phyloP scores from a whole-genome alignment of 2,797 vertebrate species.

The Gobionotothen gibberifrons region DNA sequence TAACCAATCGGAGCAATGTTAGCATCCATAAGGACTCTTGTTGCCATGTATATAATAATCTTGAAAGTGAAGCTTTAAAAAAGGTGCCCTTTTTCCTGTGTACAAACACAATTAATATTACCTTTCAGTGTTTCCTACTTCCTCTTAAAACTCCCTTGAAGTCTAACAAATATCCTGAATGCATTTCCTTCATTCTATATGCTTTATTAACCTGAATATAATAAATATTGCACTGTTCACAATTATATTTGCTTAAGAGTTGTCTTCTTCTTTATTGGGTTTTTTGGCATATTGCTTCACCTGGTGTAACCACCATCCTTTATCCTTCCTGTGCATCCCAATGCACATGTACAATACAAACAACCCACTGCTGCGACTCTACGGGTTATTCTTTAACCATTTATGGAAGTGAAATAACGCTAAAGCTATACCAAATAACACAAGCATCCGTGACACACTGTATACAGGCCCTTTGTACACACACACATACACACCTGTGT shows the following conservation, averaged over 20 bases:
- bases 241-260: background rate
- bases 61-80: background rate
- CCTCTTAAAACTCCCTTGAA: background rate
- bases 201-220: background rate
- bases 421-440: background rate
- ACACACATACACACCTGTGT: conserved; percentile 67
- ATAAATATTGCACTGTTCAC: background rate
- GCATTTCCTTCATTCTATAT: background rate
- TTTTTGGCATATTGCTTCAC: background rate
- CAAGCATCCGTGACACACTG: background rate
- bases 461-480: background rate
- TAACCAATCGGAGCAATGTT: too few species aligned
- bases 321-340: too few species aligned
- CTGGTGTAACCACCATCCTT: background rate
- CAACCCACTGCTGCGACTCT: background rate
- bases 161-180: conserved; percentile 1
- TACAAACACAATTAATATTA: too few species aligned
- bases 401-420: background rate
- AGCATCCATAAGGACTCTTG: too few species aligned
- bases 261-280: background rate
- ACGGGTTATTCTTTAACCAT: background rate
- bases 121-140: too few species aligned
- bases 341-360: background rate
- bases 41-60: too few species aligned
- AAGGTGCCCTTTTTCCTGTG: background rate